Base-by-base conservation (phyloP, 2,888 invertebrate genomes). In the Coelogynopora nodosa region DNA sequence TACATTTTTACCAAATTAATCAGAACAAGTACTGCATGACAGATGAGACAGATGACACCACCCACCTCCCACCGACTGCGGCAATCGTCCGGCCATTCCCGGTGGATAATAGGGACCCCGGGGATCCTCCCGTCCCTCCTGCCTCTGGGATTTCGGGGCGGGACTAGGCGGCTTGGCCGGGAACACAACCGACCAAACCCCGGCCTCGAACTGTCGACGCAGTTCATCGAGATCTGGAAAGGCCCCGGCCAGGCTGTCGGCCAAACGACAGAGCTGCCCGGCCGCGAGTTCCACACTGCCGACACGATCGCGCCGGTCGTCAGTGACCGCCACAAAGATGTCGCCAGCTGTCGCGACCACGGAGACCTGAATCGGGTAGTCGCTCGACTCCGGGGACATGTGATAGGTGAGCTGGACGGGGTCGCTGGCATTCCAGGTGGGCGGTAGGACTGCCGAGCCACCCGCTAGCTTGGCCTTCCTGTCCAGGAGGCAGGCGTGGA, bases 271-370 rank as follows among this genome's bases (percentile, higher is more conserved):
- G n/a, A 67, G 26, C n/a, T 85, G 28, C n/a, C 74, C 85, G 26
- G 30, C n/a, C 0, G 85, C 10, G n/a, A 74, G 67, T 30, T 85
- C 85, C 31, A 85, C n/a, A 85, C 74, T 67, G 26, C 85, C 85
- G 23, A 85, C 18, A 0, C 30, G 74, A 30, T 85, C 85, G 30
- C 18, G 13, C n/a, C 74, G 26, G 67, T 27, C 28, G 29, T 85
- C 85, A 26, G 67, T 30, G 67, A 85, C 67, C 10, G 18, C 23
- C 10, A 85, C 28, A 27, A 85, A 85, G 5, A 30, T 30, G 67
- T 85, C 85, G 1, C 67, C 85, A 10, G 85, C 85, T 5, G 85
- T 85, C 67, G 67, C 85, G 29, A 30, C 30, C 2, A 85, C 67
- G 27, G 85, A 85, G 2, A 85, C 84, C 31, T 84, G 26, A 80